Evolutionary conservation across 1,140 invertebrate species (phyloP).

Genomic region (Onthophagus taurus): DNA sequence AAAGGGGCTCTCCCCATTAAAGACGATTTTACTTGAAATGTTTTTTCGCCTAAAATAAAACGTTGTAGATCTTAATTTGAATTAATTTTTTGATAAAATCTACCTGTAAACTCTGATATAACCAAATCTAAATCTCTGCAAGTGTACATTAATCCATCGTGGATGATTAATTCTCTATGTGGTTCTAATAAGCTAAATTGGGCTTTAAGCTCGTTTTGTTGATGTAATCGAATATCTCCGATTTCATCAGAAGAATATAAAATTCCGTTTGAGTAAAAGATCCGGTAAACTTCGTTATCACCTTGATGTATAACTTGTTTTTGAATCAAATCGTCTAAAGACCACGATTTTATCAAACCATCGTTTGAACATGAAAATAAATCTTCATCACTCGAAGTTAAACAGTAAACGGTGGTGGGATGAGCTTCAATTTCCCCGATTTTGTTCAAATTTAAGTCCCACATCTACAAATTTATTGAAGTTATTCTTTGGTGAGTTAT

Average conservation of each 20-base stretch:
- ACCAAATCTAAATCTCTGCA: constrained; percentile 39
- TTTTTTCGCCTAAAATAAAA: no score
- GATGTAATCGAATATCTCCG: no score
- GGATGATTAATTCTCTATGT: constrained; percentile 36
- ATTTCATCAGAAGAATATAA: constrained; percentile 12
- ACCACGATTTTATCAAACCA: constrained; percentile 39
- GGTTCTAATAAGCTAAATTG: no score
- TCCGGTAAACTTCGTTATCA: constrained; percentile 9
- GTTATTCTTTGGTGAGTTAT: background rate
- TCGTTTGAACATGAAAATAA: constrained; percentile 42
- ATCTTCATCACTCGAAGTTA: constrained; percentile 32
- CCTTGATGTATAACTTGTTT: constrained; percentile 18
- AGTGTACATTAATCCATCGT: constrained; percentile 36
- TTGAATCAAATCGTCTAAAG: constrained; percentile 28
- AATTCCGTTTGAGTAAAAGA: constrained; percentile 6
- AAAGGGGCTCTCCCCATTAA: constrained; percentile 35
- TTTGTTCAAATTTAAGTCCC: constrained; percentile 37
- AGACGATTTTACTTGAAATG: constrained; percentile 8
- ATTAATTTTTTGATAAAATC: no score
- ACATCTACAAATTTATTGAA: constrained; percentile 29
- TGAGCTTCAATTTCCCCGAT: constrained; percentile 38
- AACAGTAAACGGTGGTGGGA: constrained; percentile 35
- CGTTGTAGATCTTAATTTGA: no score
- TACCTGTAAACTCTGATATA: constrained; percentile 32
- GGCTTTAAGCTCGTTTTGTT: no score